Evolutionary conservation across 2,113 vertebrate species (phyloP).

Genomic region (Athene cunicularia): DNA sequence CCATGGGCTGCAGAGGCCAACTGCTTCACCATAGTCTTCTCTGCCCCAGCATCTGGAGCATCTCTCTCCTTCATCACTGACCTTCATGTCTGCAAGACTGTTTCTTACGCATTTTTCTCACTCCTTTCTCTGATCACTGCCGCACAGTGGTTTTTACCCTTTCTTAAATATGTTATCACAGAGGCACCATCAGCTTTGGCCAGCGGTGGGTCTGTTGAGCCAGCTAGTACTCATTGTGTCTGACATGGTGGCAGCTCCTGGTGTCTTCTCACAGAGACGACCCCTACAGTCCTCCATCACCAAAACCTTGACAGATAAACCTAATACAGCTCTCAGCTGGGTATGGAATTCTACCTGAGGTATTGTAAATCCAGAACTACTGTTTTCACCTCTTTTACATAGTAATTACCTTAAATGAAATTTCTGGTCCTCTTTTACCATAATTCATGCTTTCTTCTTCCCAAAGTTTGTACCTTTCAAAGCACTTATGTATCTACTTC

Average conservation of each 20-base stretch:
- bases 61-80: neutral
- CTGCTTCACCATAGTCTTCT: neutral
- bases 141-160: neutral
- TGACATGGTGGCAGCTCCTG: neutral
- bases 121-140: neutral
- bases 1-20: neutral
- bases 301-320: neutral
- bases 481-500: neutral
- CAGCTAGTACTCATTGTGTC: no score
- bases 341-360: neutral
- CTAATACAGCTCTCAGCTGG: neutral
- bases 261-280: neutral
- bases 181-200: neutral
- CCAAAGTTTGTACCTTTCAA: neutral
- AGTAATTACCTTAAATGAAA: neutral
- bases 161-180: neutral
- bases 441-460: neutral
- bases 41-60: neutral
- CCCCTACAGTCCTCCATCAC: neutral
- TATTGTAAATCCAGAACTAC: neutral
- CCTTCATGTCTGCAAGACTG: neutral
- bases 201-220: neutral
- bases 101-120: neutral
- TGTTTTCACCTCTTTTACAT: neutral
- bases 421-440: neutral